These are phyloP conservation scores for Allacma fusca DNA, from an alignment of 2,888 invertebrate genomes.

Conservation along the genomic window DNA sequence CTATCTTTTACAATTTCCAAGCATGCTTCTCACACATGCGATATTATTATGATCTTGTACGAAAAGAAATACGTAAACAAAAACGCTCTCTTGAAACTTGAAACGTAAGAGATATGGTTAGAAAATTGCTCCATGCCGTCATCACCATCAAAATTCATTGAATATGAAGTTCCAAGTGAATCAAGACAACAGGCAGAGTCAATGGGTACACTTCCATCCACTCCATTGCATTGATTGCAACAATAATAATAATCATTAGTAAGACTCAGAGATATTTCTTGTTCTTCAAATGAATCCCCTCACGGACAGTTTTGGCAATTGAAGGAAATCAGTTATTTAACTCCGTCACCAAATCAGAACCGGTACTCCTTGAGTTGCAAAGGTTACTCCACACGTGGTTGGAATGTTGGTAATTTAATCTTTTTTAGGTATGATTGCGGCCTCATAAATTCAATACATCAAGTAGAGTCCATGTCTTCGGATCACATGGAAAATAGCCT, in stretches of 20 bases:
- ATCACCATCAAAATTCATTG: background rate
- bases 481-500: too few species aligned
- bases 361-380: background rate
- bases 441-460: background rate
- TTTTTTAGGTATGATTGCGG: background rate
- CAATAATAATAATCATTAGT: too few species aligned
- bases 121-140: background rate
- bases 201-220: too few species aligned
- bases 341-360: background rate
- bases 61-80: too few species aligned
- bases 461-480: too few species aligned
- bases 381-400: background rate
- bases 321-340: background rate
- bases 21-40: background rate
- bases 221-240: too few species aligned
- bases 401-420: background rate
- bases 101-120: background rate
- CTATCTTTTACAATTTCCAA: background rate
- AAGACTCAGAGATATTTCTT: too few species aligned
- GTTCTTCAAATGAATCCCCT: background rate
- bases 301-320: conserved; percentile 8
- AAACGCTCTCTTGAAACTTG: too few species aligned
- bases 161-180: background rate
- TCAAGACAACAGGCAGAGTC: background rate
- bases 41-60: background rate